Percentiles rank a stretch among this genome's conserved stretches.
Conservation (phyloP, 2,113 vertebrate genomes). For the Ceyx melanurus region DNA sequence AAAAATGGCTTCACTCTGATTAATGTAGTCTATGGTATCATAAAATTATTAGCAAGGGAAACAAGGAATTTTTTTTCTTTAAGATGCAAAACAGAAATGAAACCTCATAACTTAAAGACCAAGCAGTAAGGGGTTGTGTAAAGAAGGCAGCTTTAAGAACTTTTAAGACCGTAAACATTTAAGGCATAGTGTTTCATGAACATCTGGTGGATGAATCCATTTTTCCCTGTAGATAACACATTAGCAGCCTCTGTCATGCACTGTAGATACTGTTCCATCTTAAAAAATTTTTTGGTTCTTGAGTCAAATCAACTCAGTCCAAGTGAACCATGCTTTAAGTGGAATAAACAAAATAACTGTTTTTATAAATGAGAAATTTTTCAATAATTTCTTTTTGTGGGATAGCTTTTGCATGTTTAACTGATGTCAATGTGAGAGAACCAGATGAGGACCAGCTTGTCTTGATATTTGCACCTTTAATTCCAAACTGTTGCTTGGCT, state of each 20-base stretch:
- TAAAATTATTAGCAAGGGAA: neutral
- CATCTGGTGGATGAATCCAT: neutral
- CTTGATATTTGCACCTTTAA: neutral
- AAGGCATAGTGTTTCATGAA: neutral
- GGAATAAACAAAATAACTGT: neutral
- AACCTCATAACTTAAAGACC: neutral
- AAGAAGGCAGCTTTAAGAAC: neutral
- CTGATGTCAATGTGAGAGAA: neutral
- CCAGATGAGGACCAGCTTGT: neutral
- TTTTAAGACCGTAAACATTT: neutral
- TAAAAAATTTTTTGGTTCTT: neutral
- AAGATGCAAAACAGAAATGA: neutral
- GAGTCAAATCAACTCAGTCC: neutral
- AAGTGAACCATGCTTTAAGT: neutral
- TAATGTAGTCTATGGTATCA: neutral
- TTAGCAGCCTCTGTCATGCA: neutral
- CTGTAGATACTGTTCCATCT: neutral
- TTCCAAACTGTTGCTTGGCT: neutral
- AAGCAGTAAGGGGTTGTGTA: neutral
- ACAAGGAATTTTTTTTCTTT: neutral
- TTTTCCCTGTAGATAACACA: neutral
- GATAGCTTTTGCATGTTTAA: neutral
- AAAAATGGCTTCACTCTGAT: neutral
- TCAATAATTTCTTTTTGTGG: neutral
- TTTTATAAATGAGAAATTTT: neutral